A percentile compares a stretch with the other conserved stretches of the same genome.
Conservation (phyloP, 23 tunicate genomes). For the Pegea sp. region DNA sequence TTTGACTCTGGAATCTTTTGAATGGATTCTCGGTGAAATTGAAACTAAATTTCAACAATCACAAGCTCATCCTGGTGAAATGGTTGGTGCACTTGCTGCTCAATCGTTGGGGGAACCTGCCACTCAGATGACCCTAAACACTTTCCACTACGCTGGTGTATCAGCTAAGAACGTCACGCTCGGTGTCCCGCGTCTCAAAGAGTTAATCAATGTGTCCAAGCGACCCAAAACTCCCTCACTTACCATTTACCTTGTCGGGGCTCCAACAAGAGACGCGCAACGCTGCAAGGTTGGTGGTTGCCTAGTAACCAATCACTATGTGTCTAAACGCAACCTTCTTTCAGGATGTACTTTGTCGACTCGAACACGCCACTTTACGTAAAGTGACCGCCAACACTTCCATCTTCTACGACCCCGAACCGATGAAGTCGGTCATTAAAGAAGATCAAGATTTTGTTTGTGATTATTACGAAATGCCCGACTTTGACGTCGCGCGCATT, state of each 20-base stretch:
- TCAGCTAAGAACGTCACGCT: slow-evolving; percentile 99
- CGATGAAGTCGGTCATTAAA: slow-evolving; percentile 69
- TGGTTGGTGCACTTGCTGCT: slow-evolving; percentile 98
- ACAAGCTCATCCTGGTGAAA: slow-evolving; percentile 40
- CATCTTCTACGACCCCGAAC: slow-evolving; percentile 95
- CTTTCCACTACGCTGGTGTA: slow-evolving; percentile 99
- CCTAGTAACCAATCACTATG: no score
- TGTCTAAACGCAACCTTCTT: neutral
- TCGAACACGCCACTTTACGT: slow-evolving; percentile 89
- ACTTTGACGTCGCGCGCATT: slow-evolving; percentile 85
- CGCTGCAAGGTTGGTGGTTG: slow-evolving; percentile 75
- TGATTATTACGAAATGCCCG: slow-evolving; percentile 99
- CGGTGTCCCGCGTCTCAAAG: slow-evolving; percentile 99
- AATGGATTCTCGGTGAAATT: slow-evolving; percentile 97
- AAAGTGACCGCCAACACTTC: slow-evolving; percentile 98
- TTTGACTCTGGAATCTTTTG: slow-evolving; percentile 70
- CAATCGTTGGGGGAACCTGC: slow-evolving; percentile 98
- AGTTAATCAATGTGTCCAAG: slow-evolving; percentile 98
- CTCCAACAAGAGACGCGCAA: slow-evolving; percentile 95
- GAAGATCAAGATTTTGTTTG: slow-evolving; percentile 98
- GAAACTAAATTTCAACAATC: slow-evolving; percentile 95
- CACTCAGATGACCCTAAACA: slow-evolving; percentile 99
- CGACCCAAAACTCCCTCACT: slow-evolving; percentile 95
- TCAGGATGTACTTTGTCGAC: slow-evolving; percentile 91
- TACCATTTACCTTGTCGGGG: slow-evolving; percentile 79